Base-by-base conservation (phyloP, 2,113 vertebrate genomes). In the Crotalus tigris region DNA sequence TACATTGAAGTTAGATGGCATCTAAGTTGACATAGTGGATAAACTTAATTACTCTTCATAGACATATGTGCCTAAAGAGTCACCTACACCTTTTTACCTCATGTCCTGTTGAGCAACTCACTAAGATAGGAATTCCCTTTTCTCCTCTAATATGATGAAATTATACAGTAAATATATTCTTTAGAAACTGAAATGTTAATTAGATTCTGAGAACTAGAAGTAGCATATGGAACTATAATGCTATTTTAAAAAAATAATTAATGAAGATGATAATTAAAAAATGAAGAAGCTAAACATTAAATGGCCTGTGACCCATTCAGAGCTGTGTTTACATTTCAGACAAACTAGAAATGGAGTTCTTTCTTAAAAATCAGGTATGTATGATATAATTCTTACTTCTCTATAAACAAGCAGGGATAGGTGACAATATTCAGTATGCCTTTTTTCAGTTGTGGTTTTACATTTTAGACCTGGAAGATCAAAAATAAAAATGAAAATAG, bases 21-120 rank as follows among this genome's bases (percentile, higher is more conserved):
- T 75, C 69, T 39, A 75, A 33, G 15, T 75, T 75, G 69, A 39
- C n/a, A 75, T 39, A 75, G 15, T 75, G 13, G 5, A 75, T 69
- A 69, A 33, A 15, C 12, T 4, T 95, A 96, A 95, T 97, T 96
- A 95, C 87, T 95, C 95, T 94, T 96, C 89, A 94, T 96, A 96
- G 96, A 96, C 49, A 95, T 96, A 87, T 69, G 58, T 91, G 92
- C 57, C 90, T 94, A 94, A 94, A 94, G 29, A 95, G 93, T 96
- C 58, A 91, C 54, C 39, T 94, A 61, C 92, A 75, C 94, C 87
- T 95, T 92, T 95, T 93, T 94, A 90, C 4, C 11, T 92, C 94
- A 94, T 95, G 94, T 96, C 87, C 44, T 94, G 96, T 61, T 49
- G 1, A 87, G 93, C 94, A 90, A 53, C 91, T 92, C 96, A 94